phyloP scores from a whole-genome alignment of 2,113 vertebrate species.

The Pterophyllum scalare region DNA sequence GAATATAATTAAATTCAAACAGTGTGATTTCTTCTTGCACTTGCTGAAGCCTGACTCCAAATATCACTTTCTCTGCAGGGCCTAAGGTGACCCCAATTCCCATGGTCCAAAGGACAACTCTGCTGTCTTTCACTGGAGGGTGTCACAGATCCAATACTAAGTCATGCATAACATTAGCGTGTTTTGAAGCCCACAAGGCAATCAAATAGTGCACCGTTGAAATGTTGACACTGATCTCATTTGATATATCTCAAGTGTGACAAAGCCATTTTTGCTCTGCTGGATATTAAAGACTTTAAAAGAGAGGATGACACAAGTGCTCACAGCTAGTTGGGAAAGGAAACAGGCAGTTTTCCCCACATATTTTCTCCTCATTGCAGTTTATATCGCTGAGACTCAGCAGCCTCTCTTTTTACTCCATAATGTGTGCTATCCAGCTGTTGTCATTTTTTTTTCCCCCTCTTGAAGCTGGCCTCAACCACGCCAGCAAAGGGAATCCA shows the following conservation, averaged over 20 bases:
- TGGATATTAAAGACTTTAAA: conserved; percentile 61
- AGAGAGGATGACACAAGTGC: conserved; percentile 55
- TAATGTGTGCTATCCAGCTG: conserved; percentile 67
- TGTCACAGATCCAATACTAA: conserved; percentile 71
- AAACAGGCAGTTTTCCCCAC: conserved; percentile 36
- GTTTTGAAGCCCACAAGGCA: conserved; percentile 67
- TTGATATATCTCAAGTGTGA: conserved; percentile 75
- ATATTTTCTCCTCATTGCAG: conserved; percentile 22
- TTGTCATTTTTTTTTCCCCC: conserved; percentile 47
- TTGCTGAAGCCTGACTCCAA: conserved; percentile 45
- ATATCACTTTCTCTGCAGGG: conserved; percentile 44
- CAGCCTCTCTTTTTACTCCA: conserved; percentile 30
- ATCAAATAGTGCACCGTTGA: conserved; percentile 65
- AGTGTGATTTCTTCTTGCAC: conserved; percentile 57
- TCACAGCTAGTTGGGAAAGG: conserved; percentile 43
- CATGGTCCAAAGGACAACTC: conserved; percentile 57
- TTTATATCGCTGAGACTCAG: conserved; percentile 37
- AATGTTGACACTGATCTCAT: conserved; percentile 77
- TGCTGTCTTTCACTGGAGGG: conserved; percentile 57
- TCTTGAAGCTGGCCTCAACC: conserved; percentile 52
- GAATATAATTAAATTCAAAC: conserved; percentile 77
- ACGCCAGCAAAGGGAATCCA: conserved; percentile 56
- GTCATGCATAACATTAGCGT: conserved; percentile 72
- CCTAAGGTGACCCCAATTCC: conserved; percentile 72
- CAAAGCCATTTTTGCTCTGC: conserved; percentile 72